Evolutionary conservation across 2,113 vertebrate species (phyloP), one percentile per base, ranked within the genome.

Genomic region (Uria aalge): DNA sequence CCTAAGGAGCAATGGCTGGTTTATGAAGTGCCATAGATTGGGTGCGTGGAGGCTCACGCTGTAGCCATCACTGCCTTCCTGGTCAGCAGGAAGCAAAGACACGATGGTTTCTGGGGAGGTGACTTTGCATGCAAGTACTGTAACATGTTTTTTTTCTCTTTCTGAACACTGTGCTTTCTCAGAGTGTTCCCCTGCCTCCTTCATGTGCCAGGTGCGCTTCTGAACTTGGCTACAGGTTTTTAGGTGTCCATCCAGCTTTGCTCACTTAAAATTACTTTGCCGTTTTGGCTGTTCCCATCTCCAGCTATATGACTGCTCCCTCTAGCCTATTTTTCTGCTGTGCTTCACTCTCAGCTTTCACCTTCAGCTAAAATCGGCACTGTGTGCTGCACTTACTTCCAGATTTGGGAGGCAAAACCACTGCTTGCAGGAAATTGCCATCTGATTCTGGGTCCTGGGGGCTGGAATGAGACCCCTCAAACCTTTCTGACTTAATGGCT

Each of bases 21-120:
- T 53, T 74, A 30, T 0, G 1, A 52, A 40, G 53, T 68, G 60
- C 38, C 5, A 1, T 13, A 27, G 32, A 26, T n/a, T 67, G 74
- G 15, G 47, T 5, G 20, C 8, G 3, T 16, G 64, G 48, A 38
- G 50, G 36, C 30, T 81, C 4, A 9, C 0, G 0, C 55, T 59
- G 27, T 43, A 55, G 24, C 21, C 24, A 6, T 26, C 18, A 15
- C 53, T 8, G 7, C 60, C 43, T 90, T 15, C 14, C n/a, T 69
- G 40, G 34, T 34, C 48, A 69, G 38, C 13, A 15, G 79, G 40
- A 64, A 48, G 57, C 11, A 30, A 24, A 55, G 30, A 26, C 8
- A 5, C 1, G 12, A 14, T 81, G 55, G n/a, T 55, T 73, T 63
- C 55, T 73, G 53, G 30, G 43, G 15, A 73, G n/a, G 9, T 29